Conservation (phyloP, 1,140 invertebrate species). For the Bombus pyrosoma region DNA sequence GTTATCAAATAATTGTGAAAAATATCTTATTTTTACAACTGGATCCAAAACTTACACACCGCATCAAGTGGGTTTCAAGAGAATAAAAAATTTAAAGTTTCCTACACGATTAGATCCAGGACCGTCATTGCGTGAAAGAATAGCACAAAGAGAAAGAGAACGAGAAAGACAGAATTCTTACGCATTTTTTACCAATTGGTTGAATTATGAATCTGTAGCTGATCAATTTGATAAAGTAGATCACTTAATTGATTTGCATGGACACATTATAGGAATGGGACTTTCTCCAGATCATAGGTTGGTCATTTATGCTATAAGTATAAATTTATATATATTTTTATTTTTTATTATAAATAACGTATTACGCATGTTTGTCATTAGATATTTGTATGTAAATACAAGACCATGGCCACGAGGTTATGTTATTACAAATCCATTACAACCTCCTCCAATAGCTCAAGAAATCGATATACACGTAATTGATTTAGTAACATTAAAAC, state of each 20-base stretch:
- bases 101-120: constrained; percentile 88
- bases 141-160: constrained; percentile 83
- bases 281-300: constrained; percentile 93
- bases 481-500: constrained; percentile 90
- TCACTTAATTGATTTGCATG: constrained; percentile 93
- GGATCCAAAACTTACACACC: constrained; percentile 93
- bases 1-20: constrained; percentile 84
- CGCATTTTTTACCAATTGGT: constrained; percentile 86
- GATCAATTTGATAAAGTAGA: constrained; percentile 91
- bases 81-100: constrained; percentile 89
- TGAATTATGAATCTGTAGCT: constrained; percentile 87
- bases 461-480: constrained; percentile 96
- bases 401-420: constrained; percentile 93
- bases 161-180: constrained; percentile 80
- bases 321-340: constrained; percentile 2
- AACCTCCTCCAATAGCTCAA: constrained; percentile 94
- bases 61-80: constrained; percentile 94
- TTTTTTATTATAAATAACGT: not conserved
- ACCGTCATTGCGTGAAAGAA: constrained; percentile 86
- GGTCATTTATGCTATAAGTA: constrained; percentile 11
- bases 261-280: constrained; percentile 95
- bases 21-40: constrained; percentile 93
- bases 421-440: constrained; percentile 89
- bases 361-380: constrained; percentile 73
- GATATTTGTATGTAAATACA: constrained; percentile 94